phyloP scores from a whole-genome alignment of 2,888 invertebrate genomes.

The Sarcophaga subvicina region DNA sequence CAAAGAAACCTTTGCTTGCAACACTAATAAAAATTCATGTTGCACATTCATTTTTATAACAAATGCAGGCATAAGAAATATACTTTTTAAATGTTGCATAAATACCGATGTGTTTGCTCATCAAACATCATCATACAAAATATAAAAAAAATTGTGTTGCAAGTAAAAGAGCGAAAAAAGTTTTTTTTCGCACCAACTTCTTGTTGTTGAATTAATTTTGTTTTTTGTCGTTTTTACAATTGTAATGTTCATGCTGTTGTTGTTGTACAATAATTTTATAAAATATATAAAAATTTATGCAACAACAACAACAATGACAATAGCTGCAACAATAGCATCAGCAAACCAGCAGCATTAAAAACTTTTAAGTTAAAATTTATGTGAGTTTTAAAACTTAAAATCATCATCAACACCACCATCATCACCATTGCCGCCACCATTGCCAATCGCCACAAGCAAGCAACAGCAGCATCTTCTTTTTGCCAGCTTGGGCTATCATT shows the following conservation, averaged over 20 bases:
- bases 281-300: conserved; percentile 50
- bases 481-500: neutral
- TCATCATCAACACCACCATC: conserved; percentile 29
- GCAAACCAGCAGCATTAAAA: conserved; percentile 38
- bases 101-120: neutral
- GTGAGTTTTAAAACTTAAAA: conserved; percentile 63
- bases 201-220: neutral
- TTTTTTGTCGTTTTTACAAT: conserved; percentile 14
- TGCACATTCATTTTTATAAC: conserved; percentile 33
- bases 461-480: neutral
- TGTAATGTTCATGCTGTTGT: neutral
- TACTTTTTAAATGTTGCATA: conserved; percentile 28
- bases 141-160: conserved; percentile 57
- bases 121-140: no score
- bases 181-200: conserved; percentile 47
- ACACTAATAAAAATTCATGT: conserved; percentile 35
- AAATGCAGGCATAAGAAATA: neutral
- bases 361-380: conserved; percentile 63
- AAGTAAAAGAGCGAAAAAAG: conserved; percentile 43
- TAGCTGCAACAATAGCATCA: conserved; percentile 23
- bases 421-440: neutral
- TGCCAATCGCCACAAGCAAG: conserved; percentile 7
- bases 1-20: conserved; percentile 3
- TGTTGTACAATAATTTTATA: conserved; percentile 24
- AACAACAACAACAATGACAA: conserved; percentile 29